Conservation (phyloP, 1,140 invertebrate species). For the Scaptomyza hsui region DNA sequence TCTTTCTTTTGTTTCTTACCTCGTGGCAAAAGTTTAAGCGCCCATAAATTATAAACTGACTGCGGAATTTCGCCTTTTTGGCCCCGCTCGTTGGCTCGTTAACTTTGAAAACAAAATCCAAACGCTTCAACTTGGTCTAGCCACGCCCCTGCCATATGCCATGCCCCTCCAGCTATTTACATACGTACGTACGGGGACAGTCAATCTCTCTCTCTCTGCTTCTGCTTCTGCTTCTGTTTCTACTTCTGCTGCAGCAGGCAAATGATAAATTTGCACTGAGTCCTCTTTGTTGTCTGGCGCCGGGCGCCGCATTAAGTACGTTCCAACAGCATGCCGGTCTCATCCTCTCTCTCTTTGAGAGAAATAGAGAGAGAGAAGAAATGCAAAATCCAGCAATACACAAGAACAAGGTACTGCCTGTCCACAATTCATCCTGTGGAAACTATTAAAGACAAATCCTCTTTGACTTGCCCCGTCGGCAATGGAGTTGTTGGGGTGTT, state of each 20-base stretch:
- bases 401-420: not conserved
- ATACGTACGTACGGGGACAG: constrained; percentile 32
- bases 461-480: constrained; percentile 24
- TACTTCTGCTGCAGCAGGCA: constrained; percentile 45
- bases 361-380: constrained; percentile 7
- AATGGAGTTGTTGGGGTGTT: constrained; percentile 30
- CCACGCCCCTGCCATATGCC: constrained; percentile 39
- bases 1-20: constrained; percentile 6
- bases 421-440: constrained; percentile 4
- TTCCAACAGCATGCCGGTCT: not conserved
- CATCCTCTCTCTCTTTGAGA: too few relatives aligned
- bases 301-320: constrained; percentile 59
- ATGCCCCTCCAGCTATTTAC: constrained; percentile 47
- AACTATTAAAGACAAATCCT: constrained; percentile 34
- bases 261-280: constrained; percentile 49
- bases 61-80: constrained; percentile 42
- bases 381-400: not conserved
- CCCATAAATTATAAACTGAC: constrained; percentile 75
- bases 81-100: constrained; percentile 46
- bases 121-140: constrained; percentile 21
- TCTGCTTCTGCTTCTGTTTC: too few relatives aligned
- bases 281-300: constrained; percentile 73
- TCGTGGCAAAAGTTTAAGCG: constrained; percentile 52
- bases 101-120: constrained; percentile 59
- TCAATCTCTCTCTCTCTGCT: too few relatives aligned